A percentile compares a stretch with the other conserved stretches of the same genome.
phyloP scores from a whole-genome alignment of 2,888 invertebrate species.

The Calameuta filiformis region DNA sequence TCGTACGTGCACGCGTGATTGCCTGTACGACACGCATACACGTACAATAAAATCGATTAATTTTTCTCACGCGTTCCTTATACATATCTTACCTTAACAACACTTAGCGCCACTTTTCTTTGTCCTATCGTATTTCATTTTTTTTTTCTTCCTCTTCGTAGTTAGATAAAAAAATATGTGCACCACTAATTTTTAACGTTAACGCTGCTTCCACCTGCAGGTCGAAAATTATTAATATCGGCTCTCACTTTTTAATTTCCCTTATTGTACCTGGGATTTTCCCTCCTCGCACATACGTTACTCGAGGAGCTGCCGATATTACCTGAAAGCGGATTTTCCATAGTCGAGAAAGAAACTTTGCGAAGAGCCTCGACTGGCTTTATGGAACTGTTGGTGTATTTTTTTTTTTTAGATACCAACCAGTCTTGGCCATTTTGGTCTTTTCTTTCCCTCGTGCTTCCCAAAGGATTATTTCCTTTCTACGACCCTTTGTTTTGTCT shows the following conservation, averaged over 20 bases:
- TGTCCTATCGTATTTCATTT: neutral
- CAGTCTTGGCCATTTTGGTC: neutral
- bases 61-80: neutral
- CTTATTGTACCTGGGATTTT: neutral
- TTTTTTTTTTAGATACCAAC: neutral
- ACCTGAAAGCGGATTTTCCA: neutral
- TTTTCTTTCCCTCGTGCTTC: neutral
- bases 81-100: neutral
- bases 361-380: neutral
- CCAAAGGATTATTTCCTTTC: neutral
- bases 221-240: neutral
- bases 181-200: conserved; percentile 29
- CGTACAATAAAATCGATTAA: neutral
- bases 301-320: neutral
- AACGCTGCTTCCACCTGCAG: neutral
- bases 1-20: neutral
- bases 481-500: neutral
- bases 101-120: neutral
- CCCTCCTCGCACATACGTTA: neutral
- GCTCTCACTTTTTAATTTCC: neutral
- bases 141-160: neutral
- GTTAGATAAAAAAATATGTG: conserved; percentile 44
- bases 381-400: neutral
- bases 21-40: no score
- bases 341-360: neutral